phyloP scores from a whole-genome alignment of 2,888 invertebrate genomes.

The Protophormia terraenovae region DNA sequence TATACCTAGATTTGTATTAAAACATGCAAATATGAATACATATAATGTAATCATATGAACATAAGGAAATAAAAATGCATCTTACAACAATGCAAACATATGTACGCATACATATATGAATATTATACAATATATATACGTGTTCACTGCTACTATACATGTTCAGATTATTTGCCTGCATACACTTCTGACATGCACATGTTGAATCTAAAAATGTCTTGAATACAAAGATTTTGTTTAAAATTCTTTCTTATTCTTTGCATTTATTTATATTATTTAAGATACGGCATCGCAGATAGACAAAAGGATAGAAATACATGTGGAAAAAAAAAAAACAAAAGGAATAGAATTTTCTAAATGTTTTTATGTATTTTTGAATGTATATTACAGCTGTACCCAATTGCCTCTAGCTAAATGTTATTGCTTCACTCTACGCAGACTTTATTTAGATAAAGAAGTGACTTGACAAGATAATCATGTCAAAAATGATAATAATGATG shows the following conservation, averaged over 20 bases:
- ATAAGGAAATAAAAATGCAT: too few species aligned
- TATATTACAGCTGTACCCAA: background rate
- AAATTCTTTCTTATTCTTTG: background rate
- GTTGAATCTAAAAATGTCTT: background rate
- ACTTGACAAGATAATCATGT: background rate
- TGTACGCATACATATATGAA: background rate
- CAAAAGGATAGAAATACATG: background rate
- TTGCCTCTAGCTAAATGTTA: background rate
- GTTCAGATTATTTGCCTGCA: background rate
- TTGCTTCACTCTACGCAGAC: background rate
- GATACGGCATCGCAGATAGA: background rate
- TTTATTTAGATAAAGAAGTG: background rate
- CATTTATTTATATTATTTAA: background rate
- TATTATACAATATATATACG: background rate
- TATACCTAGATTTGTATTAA: background rate
- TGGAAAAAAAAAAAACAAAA: background rate
- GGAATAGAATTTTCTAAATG: background rate
- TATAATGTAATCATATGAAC: too few species aligned
- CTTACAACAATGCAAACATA: background rate
- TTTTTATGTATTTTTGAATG: background rate
- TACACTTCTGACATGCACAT: background rate
- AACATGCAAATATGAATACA: background rate
- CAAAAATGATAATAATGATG: background rate
- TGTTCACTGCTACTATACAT: background rate
- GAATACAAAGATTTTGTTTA: background rate